Percentiles rank a stretch among this genome's conserved stretches.
These are phyloP conservation scores for Calosoma granatense DNA, from an alignment of 1,140 invertebrate species.

Conservation along the genomic window DNA sequence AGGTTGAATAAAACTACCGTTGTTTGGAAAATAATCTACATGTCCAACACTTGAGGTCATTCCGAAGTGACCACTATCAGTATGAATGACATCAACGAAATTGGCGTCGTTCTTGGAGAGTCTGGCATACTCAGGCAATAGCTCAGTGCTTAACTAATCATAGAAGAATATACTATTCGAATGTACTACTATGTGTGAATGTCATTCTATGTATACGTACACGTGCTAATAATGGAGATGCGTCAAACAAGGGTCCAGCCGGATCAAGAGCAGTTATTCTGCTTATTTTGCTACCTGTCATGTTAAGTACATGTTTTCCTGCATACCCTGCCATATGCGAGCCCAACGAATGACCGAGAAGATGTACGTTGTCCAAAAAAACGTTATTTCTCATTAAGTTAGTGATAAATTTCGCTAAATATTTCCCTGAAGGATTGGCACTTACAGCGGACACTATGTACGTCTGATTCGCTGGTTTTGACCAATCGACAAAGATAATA, in stretches of 20 bases:
- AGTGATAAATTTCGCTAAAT: conserved; percentile 9
- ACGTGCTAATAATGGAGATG: too few species aligned
- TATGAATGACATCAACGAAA: conserved; percentile 87
- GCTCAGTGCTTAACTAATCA: too few species aligned
- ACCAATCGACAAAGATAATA: conserved; percentile 14
- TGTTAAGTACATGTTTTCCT: conserved; percentile 36
- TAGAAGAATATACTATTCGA: too few species aligned
- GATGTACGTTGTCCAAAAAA: conserved; percentile 35
- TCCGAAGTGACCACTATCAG: conserved; percentile 67
- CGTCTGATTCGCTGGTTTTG: conserved; percentile 12
- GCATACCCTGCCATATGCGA: conserved; percentile 63
- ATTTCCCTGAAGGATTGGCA: background rate
- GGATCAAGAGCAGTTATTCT: conserved; percentile 52
- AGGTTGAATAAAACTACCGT: conserved; percentile 61
- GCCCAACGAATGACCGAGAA: conserved; percentile 67
- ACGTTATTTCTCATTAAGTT: background rate
- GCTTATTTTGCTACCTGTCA: conserved; percentile 32
- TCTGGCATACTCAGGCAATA: conserved; percentile 43
- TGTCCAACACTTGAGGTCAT: conserved; percentile 61
- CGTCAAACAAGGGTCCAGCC: conserved; percentile 52
- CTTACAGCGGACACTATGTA: background rate
- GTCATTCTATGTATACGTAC: too few species aligned
- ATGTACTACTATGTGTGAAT: too few species aligned
- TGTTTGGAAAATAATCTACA: conserved; percentile 78
- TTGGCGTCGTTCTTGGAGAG: conserved; percentile 63